Conservation (phyloP, 2,113 vertebrate genomes). For the Phrynosoma platyrhinos region DNA sequence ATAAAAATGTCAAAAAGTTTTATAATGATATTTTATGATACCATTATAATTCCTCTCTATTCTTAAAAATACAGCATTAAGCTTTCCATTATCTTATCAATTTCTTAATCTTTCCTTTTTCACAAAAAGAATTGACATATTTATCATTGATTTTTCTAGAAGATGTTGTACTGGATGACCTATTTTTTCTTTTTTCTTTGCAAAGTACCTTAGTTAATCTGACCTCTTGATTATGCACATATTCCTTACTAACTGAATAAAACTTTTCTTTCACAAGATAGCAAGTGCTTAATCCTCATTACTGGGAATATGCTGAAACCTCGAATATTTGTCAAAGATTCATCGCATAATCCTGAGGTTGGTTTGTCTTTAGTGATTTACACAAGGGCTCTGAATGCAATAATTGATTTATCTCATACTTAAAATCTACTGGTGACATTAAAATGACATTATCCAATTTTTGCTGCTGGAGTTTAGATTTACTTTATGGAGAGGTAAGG, state of each 20-base stretch:
- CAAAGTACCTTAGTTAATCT: conserved; percentile 65
- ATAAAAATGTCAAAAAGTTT: conserved; percentile 68
- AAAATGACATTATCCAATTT: conserved; percentile 71
- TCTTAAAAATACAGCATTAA: conserved; percentile 69
- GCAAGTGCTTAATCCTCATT: conserved; percentile 78
- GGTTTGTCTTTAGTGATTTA: conserved; percentile 75
- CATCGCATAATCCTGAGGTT: conserved; percentile 77
- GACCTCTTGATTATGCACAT: conserved; percentile 71
- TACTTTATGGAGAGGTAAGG: conserved; percentile 47
- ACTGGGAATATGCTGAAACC: conserved; percentile 74
- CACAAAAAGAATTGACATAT: conserved; percentile 58
- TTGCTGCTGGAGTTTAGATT: conserved; percentile 69
- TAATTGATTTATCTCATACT: conserved; percentile 80
- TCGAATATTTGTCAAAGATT: conserved; percentile 77
- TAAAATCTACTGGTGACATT: conserved; percentile 74
- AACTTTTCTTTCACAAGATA: conserved; percentile 76
- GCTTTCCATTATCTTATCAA: conserved; percentile 55
- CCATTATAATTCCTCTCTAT: conserved; percentile 59
- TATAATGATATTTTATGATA: conserved; percentile 66
- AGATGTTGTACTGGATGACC: conserved; percentile 64
- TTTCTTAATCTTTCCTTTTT: conserved; percentile 62
- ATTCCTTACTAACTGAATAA: conserved; percentile 75
- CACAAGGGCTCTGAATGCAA: conserved; percentile 66
- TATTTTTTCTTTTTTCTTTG: conserved; percentile 36
- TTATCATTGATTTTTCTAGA: conserved; percentile 72